Conservation (phyloP, 2,888 invertebrate genomes). For the Podotricha telesiphe region DNA sequence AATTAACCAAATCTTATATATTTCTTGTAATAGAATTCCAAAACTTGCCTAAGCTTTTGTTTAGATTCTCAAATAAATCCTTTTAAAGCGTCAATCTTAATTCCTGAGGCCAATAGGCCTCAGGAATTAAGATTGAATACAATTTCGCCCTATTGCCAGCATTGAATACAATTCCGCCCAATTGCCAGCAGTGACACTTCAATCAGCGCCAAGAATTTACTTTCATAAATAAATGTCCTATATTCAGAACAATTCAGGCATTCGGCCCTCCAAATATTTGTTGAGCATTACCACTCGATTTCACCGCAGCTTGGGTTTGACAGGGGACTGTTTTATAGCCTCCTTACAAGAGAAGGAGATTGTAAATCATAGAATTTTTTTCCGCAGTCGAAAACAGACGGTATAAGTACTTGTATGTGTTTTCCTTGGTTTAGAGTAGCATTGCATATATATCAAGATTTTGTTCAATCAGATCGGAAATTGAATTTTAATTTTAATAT, state of each 20-base stretch:
- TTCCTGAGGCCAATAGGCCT: conserved; percentile 17
- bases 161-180: conserved; percentile 31
- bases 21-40: neutral
- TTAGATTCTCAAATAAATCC: conserved; percentile 27
- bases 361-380: conserved; percentile 74
- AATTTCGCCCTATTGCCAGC: conserved; percentile 28
- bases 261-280: conserved; percentile 63
- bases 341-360: conserved; percentile 63
- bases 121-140: too few species aligned
- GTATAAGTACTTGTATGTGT: conserved; percentile 26
- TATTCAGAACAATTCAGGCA: conserved; percentile 44
- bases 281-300: conserved; percentile 69
- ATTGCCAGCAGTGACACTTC: conserved; percentile 36
- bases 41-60: conserved; percentile 19
- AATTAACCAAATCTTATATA: neutral
- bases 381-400: conserved; percentile 50
- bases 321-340: conserved; percentile 76
- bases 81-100: conserved; percentile 33
- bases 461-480: neutral
- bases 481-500: neutral
- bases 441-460: neutral
- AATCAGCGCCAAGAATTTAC: conserved; percentile 33
- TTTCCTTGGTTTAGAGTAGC: conserved; percentile 13
- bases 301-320: conserved; percentile 62
- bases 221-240: conserved; percentile 40